Evolutionary conservation across 2,888 invertebrate species (phyloP), one percentile per base, ranked within the genome.

Genomic region (Cheilosia vulpina): DNA sequence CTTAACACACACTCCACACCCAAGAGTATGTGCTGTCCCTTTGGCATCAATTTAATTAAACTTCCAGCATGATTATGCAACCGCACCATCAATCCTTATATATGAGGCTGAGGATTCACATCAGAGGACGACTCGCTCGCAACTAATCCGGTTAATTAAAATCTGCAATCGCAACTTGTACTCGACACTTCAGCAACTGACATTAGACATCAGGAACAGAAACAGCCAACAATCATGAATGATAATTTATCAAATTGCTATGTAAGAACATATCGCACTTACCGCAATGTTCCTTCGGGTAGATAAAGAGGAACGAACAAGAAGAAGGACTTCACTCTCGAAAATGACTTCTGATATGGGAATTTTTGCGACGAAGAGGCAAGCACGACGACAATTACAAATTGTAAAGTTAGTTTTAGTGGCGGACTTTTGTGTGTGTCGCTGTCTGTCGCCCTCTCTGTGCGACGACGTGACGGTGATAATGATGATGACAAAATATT

Each of bases 71-170:
- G 63, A 80, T 80, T 84, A 80, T 76, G 75, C 65, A 80, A 84
- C 69, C 52, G 15, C 75, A 45, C 75, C 45, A 73, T 68, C 68
- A 78, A 62, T 72, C 13, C 68, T 68, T 53, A 43, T 62, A 43
- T 68, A 21, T 21, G 21, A 21, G 21, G 21, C 21, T 55, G 66
- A 66, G 65, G 69, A 69, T 31, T 45, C 38, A n/a, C 19, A 21
- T 24, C 27, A 21, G n/a, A 73, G 66, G 71, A 55, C 69, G 68
- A 79, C 72, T 78, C 66, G 82, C 78, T 78, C 72, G 4, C 27
- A 78, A 78, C 83, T 73, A 79, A 84, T 80, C 80, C 60, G 71
- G 84, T 84, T 84, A 84, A 84, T 84, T 84, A 84, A 84, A 84
- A 84, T 84, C 69, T 76, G 75, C 79, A 84, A 79, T 84, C 80